Percentiles rank a stretch among this genome's conserved stretches.
These are phyloP conservation scores for Catharus ustulatus DNA, from an alignment of 2,797 vertebrate genomes.

Conservation along the genomic window DNA sequence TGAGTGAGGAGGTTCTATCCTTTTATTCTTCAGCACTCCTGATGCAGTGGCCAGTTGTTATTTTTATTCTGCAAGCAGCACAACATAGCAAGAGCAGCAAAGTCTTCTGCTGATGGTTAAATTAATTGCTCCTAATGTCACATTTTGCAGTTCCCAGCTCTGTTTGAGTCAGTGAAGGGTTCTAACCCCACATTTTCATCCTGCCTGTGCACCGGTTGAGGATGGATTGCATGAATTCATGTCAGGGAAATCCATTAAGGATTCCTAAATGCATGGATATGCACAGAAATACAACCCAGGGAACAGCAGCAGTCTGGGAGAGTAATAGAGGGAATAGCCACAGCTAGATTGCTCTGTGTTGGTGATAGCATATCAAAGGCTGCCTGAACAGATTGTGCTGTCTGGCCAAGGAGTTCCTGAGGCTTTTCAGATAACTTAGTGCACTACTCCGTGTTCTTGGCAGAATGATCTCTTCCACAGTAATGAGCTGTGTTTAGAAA, in stretches of 20 bases:
- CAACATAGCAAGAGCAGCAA: background rate
- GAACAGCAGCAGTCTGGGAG: background rate
- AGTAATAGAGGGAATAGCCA: background rate
- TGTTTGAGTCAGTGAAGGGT: background rate
- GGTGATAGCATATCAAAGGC: background rate
- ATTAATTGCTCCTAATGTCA: background rate
- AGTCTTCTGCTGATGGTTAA: background rate
- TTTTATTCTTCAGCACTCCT: background rate
- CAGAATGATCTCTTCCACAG: background rate
- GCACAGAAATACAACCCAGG: background rate
- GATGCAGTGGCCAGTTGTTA: background rate
- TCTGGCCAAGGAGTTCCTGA: conserved; percentile 13
- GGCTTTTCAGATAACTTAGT: conserved; percentile 9
- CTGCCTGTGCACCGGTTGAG: background rate
- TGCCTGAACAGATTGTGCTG: conserved; percentile 6
- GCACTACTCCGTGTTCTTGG: background rate
- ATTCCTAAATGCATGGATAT: background rate
- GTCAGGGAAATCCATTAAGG: background rate
- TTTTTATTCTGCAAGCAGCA: background rate
- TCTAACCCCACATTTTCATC: background rate
- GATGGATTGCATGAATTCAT: background rate
- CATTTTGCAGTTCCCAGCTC: background rate
- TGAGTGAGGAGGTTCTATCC: background rate
- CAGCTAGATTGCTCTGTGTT: background rate
- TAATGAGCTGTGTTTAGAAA: background rate